Conservation (phyloP, 2,888 invertebrate species). For the Melikaiella ostensackeni region DNA sequence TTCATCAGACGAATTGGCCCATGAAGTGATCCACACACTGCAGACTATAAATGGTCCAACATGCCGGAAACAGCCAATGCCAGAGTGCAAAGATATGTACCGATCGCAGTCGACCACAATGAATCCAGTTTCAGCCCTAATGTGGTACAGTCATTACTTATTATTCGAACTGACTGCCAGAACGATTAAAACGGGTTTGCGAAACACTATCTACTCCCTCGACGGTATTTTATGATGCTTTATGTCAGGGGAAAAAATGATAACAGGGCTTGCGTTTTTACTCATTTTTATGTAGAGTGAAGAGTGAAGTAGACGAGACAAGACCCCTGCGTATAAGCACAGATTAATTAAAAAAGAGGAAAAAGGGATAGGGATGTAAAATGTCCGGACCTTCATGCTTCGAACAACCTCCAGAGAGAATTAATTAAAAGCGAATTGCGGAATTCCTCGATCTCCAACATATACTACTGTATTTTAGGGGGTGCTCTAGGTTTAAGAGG, state of each 20-base stretch:
- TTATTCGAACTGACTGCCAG: slow-evolving; percentile 46
- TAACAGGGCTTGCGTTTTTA: not conserved
- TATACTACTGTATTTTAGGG: slow-evolving; percentile 12
- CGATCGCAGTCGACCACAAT: slow-evolving; percentile 58
- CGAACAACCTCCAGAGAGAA: slow-evolving; percentile 16
- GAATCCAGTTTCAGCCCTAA: slow-evolving; percentile 52
- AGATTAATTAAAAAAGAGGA: slow-evolving; percentile 34
- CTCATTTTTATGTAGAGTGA: slow-evolving; percentile 7
- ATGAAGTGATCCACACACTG: slow-evolving; percentile 41
- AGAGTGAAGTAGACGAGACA: not conserved
- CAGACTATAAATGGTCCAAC: slow-evolving; percentile 41
- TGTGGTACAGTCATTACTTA: slow-evolving; percentile 61
- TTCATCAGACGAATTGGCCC: slow-evolving; percentile 53
- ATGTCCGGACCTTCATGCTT: slow-evolving; percentile 5
- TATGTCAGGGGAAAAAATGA: not conserved
- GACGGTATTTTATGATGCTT: not conserved
- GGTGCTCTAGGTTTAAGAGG: slow-evolving; percentile 18
- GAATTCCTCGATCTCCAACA: not conserved
- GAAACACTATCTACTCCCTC: not conserved
- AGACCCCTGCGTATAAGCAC: slow-evolving; percentile 6
- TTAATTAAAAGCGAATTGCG: slow-evolving; percentile 16
- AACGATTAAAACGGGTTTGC: not conserved
- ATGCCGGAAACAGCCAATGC: slow-evolving; percentile 43
- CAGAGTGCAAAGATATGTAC: slow-evolving; percentile 67
- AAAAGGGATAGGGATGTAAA: not conserved